These are phyloP conservation scores for Elgonia sp. DNA, from an alignment of 2,888 invertebrate species.

Conservation along the genomic window DNA sequence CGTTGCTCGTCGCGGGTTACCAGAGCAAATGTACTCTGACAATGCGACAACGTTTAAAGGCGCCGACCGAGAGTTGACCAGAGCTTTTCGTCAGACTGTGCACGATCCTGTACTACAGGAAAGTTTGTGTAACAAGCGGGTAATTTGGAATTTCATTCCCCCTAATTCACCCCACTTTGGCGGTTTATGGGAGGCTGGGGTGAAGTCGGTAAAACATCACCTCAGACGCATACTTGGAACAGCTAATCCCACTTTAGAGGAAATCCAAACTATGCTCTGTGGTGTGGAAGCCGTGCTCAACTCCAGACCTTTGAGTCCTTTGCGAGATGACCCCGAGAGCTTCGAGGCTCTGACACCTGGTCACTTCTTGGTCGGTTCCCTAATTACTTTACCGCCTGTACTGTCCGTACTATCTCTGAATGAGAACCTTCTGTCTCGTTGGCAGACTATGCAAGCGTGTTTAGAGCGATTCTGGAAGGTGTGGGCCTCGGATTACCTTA, in stretches of 20 bases:
- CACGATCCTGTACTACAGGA: neutral
- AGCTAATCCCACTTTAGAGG: neutral
- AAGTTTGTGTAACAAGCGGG: neutral
- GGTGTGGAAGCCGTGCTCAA: neutral
- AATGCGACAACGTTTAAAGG: slow-evolving; percentile 41
- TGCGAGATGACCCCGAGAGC: neutral
- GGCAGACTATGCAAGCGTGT: too few relatives aligned
- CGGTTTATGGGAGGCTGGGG: neutral
- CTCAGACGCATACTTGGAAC: neutral
- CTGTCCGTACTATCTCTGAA: neutral
- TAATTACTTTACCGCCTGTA: neutral
- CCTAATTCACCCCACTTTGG: neutral
- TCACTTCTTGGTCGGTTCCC: neutral
- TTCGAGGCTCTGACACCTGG: neutral
- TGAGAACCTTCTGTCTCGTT: too few relatives aligned
- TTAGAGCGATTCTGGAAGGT: too few relatives aligned
- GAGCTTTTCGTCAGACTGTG: neutral
- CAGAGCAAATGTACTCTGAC: neutral
- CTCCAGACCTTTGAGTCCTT: neutral
- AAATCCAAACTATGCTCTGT: neutral
- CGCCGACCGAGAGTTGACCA: neutral
- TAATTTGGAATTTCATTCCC: neutral
- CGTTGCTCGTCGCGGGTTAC: slow-evolving; percentile 19
- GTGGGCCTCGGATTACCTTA: too few relatives aligned
- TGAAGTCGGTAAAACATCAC: neutral